These are phyloP conservation scores for Nansenia antarctica DNA, from an alignment of 2,113 vertebrate species.

Conservation along the genomic window DNA sequence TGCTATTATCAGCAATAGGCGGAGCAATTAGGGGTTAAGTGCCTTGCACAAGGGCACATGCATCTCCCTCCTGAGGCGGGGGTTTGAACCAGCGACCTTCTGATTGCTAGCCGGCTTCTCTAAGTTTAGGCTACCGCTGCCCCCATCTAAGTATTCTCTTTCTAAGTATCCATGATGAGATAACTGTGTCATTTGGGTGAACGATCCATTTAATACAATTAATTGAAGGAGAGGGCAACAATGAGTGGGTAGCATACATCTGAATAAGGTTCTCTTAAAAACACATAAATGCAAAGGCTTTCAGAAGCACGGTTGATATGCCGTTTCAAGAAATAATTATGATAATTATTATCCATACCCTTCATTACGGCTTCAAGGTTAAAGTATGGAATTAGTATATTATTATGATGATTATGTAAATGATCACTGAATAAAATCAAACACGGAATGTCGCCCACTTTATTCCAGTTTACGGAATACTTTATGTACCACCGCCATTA, in stretches of 20 bases:
- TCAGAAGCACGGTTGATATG: too few relatives aligned
- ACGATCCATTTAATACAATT: too few relatives aligned
- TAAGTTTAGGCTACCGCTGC: too few relatives aligned
- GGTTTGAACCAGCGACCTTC: too few relatives aligned
- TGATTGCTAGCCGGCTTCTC: too few relatives aligned
- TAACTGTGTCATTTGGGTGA: too few relatives aligned
- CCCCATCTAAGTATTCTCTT: too few relatives aligned
- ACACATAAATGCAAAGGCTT: not conserved
- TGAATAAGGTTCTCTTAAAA: not conserved
- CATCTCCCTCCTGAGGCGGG: too few relatives aligned
- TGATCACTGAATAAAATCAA: conserved; percentile 33
- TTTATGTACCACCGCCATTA: not conserved
- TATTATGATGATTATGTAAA: conserved; percentile 38
- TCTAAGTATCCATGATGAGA: too few relatives aligned
- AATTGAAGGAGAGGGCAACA: conserved; percentile 24
- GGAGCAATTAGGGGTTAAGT: too few relatives aligned
- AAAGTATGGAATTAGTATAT: conserved; percentile 36
- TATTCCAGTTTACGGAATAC: conserved; percentile 1
- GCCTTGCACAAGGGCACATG: too few relatives aligned
- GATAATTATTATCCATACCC: conserved; percentile 28
- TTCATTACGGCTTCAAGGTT: conserved; percentile 37
- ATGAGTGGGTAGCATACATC: not conserved
- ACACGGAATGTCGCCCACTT: conserved; percentile 8
- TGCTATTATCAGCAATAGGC: too few relatives aligned
- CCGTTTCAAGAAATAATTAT: not conserved